Conservation (phyloP, 1,140 invertebrate genomes). For the Reticulitermes speratus region DNA sequence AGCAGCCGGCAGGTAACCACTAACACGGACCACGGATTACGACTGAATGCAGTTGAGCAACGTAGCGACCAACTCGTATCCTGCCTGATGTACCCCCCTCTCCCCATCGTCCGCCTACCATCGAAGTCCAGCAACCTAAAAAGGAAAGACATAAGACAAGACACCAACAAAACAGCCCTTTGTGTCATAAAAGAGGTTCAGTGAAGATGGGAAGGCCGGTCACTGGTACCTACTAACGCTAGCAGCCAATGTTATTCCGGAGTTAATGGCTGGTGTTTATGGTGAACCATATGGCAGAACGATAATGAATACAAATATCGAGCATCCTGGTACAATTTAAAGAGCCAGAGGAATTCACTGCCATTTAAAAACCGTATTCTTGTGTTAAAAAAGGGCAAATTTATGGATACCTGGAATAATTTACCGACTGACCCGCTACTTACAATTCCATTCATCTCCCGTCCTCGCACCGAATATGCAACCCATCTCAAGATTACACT, state of each 20-base stretch:
- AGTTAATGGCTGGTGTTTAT: neutral
- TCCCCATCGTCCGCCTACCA: neutral
- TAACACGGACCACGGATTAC: too few relatives aligned
- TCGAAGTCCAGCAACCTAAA: neutral
- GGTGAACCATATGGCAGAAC: neutral
- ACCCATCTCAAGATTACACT: too few relatives aligned
- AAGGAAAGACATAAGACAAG: conserved; percentile 6
- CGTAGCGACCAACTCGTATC: neutral
- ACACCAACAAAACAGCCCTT: neutral
- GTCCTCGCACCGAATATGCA: too few relatives aligned
- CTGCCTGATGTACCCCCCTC: neutral
- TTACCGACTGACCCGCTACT: too few relatives aligned
- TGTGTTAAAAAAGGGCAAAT: too few relatives aligned
- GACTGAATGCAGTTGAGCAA: neutral
- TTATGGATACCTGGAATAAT: too few relatives aligned
- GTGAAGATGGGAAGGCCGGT: neutral
- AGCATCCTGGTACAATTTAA: neutral
- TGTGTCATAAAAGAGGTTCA: neutral
- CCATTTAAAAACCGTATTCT: neutral
- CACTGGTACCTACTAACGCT: too few relatives aligned
- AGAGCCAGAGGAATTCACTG: neutral
- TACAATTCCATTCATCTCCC: too few relatives aligned
- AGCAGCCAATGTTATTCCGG: neutral
- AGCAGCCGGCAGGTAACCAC: neutral
- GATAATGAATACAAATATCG: neutral